Base-by-base conservation (phyloP, 2,888 invertebrate species). In the Aphrophora alni region DNA sequence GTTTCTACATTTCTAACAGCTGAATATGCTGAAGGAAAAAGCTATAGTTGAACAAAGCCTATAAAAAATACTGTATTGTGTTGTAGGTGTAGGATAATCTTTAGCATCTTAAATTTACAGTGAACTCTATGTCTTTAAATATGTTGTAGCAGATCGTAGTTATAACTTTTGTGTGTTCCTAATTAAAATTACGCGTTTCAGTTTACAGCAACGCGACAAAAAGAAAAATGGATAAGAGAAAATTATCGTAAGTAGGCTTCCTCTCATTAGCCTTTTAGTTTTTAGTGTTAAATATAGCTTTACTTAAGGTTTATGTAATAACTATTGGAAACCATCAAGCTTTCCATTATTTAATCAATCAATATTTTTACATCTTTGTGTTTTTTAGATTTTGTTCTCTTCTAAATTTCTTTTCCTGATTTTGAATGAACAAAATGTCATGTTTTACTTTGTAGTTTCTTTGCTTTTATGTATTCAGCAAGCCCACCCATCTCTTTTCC, bases 241-340 rank as follows among this genome's bases (percentile, higher is more conserved):
- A 88, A 87, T 87, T 88, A 85, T 88, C 88, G 88, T 88, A 86
- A 88, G 88, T 88, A 86, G 12, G 12, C 5, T 28, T 28, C n/a
- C n/a, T n/a, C 14, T 44, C 10, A 44, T 33, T 33, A 10, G n/a
- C n/a, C 10, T 33, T 33, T 33, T 4, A 7, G 10, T 33, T 33
- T 33, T 33, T 33, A 33, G 10, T 33, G 33, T 4, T 33, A 10
- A 7, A 44, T 17, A 17, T 10, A 4, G 14, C 12, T 44, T 44
- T 44, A 4, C 17, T 4, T 8, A 44, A 14, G 2, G 44, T 44
- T 44, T 10, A 44, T 44, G 10, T 17, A 44, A 44, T 44, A 44
- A 10, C 5, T 33, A 7, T 10, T 44, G 44, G 3, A 44, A 17
- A 44, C 1, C 14, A 2, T 44, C 44, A 44, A 44, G 44, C 33